Percentiles rank a stretch among this genome's conserved stretches.
These are phyloP conservation scores for Oeneis ivallda DNA, from an alignment of 2,888 invertebrate genomes.

Conservation along the genomic window DNA sequence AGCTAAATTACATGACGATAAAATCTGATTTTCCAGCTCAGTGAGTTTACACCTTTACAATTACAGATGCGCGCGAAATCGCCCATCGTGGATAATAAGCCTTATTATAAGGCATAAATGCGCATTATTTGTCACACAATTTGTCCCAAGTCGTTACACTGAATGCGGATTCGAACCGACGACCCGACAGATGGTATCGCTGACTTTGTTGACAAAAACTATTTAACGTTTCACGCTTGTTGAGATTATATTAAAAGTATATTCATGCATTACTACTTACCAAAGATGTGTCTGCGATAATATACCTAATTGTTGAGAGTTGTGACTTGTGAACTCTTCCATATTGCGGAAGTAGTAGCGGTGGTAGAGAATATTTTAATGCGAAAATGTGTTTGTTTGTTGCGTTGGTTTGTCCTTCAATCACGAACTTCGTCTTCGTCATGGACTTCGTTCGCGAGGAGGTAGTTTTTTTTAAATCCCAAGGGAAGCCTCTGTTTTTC, in stretches of 20 bases:
- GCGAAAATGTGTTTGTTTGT: too few relatives aligned
- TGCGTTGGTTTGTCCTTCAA: too few relatives aligned
- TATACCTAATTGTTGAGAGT: too few relatives aligned
- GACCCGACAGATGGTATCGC: constrained; percentile 52
- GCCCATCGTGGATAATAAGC: constrained; percentile 11
- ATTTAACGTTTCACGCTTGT: constrained; percentile 45
- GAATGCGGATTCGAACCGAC: constrained; percentile 45
- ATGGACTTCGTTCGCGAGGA: too few relatives aligned
- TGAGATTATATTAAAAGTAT: constrained; percentile 19
- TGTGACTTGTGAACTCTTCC: too few relatives aligned
- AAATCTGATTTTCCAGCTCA: constrained; percentile 26
- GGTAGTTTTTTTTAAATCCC: too few relatives aligned
- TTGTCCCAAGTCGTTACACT: constrained; percentile 45
- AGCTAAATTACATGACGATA: constrained; percentile 27
- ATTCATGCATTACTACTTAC: not conserved
- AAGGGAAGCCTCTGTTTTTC: too few relatives aligned
- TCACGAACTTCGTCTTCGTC: too few relatives aligned
- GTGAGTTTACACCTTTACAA: constrained; percentile 40
- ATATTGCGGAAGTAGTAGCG: too few relatives aligned
- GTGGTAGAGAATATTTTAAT: too few relatives aligned
- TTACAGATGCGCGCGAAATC: constrained; percentile 40
- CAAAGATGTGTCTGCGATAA: too few relatives aligned
- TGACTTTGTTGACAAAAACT: constrained; percentile 41
- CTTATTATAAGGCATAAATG: constrained; percentile 24
- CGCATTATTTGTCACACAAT: constrained; percentile 49